Evolutionary conservation across 2,888 invertebrate species (phyloP).

Genomic region (Netelia melanura): DNA sequence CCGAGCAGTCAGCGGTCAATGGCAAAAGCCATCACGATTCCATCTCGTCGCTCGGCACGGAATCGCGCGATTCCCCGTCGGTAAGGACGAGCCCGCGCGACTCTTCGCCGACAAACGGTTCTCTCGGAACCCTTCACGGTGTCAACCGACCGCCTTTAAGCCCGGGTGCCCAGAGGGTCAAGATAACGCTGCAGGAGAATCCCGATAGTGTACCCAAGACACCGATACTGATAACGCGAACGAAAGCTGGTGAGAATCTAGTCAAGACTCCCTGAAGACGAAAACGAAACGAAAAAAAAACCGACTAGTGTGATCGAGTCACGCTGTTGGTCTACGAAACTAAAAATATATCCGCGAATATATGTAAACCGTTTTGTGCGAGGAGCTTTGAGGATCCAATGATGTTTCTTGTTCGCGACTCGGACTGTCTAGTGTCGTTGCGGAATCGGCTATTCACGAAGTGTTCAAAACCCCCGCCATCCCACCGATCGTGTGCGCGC

Average conservation of each 20-base stretch:
- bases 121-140: slow-evolving; percentile 56
- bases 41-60: slow-evolving; percentile 67
- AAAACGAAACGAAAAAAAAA: background rate
- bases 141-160: slow-evolving; percentile 86
- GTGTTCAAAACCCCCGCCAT: slow-evolving; percentile 26
- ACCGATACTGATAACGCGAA: slow-evolving; percentile 92
- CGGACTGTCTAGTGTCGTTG: slow-evolving; percentile 13
- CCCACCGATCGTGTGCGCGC: slow-evolving; percentile 26
- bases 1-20: slow-evolving; percentile 40
- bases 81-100: slow-evolving; percentile 74
- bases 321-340: slow-evolving; percentile 44
- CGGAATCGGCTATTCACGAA: slow-evolving; percentile 29
- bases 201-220: slow-evolving; percentile 91
- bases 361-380: slow-evolving; percentile 31
- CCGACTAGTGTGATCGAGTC: background rate
- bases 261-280: slow-evolving; percentile 87
- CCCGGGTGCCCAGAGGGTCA: slow-evolving; percentile 91
- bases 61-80: slow-evolving; percentile 83
- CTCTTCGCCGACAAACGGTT: slow-evolving; percentile 57
- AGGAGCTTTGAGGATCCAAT: slow-evolving; percentile 38
- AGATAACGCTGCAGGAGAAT: slow-evolving; percentile 91
- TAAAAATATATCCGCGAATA: slow-evolving; percentile 6
- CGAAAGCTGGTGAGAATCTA: slow-evolving; percentile 91
- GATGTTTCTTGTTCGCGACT: slow-evolving; percentile 35
- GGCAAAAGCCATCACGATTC: slow-evolving; percentile 82